Percentiles rank a stretch among this genome's conserved stretches.
phyloP scores from a whole-genome alignment of 2,888 invertebrate species.

The Lasioglossum villosulum region DNA sequence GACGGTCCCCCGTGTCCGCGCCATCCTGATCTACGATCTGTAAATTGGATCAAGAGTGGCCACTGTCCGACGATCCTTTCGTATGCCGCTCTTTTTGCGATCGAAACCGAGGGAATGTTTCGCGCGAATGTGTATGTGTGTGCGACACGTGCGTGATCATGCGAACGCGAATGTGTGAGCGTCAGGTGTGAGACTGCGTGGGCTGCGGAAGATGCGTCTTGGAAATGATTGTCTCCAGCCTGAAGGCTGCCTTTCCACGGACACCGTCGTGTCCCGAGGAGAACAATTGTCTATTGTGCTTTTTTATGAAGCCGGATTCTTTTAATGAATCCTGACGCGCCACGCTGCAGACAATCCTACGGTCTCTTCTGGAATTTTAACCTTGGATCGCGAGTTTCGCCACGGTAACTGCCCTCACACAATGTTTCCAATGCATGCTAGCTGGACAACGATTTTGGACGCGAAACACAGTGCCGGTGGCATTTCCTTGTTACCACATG shows the following conservation, averaged over 20 bases:
- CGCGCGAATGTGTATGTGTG: conserved; percentile 13
- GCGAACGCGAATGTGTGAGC: conserved; percentile 18
- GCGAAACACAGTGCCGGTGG: background rate
- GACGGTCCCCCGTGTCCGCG: background rate
- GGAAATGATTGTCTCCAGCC: conserved; percentile 50
- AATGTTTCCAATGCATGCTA: background rate
- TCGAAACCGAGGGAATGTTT: background rate
- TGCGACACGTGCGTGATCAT: conserved; percentile 16
- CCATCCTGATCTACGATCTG: conserved; percentile 33
- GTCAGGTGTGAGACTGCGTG: conserved; percentile 53
- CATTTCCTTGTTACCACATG: background rate
- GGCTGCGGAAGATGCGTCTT: conserved; percentile 47
- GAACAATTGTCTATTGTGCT: conserved; percentile 53
- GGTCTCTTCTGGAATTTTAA: conserved; percentile 19
- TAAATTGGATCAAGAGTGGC: conserved; percentile 46
- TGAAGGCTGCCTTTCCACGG: conserved; percentile 30
- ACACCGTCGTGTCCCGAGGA: conserved; percentile 22
- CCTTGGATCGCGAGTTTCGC: conserved; percentile 3
- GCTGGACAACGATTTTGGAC: background rate
- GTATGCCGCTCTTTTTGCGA: conserved; percentile 13
- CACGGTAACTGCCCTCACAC: background rate
- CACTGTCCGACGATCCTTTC: conserved; percentile 14
- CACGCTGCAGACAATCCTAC: background rate
- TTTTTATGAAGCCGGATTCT: conserved; percentile 19
- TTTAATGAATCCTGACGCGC: conserved; percentile 38